Evolutionary conservation across 2,888 invertebrate genomes (phyloP), one percentile per base, ranked within the genome.

Genomic region (Aporophyla nigra): DNA sequence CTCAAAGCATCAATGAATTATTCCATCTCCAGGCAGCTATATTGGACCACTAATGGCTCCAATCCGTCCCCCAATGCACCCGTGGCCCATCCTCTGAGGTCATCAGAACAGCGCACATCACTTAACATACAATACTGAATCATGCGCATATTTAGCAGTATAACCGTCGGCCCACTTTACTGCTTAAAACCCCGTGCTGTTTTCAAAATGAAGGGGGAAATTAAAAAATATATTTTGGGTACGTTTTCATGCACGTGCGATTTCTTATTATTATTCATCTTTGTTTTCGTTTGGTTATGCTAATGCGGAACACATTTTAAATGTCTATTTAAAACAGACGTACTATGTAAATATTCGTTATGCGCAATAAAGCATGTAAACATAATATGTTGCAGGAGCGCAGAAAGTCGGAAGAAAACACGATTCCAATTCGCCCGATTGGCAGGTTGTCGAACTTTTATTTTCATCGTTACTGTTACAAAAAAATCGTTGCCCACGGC

Each of bases 71-170:
- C 81, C 72, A 74, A 49, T 85, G 78, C 87, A 84, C 89, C 90
- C 92, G 91, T 89, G 85, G 83, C 71, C 67, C 68, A 84, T 73
- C 82, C 82, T 76, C 85, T 88, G 91, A 93, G 95, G 95, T 96
- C 96, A 96, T 90, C 92, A 90, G 54, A 65, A 81, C 80, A 63
- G 89, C 92, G 91, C 43, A 93, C 87, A 93, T 92, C 93, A 94
- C 92, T 91, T 92, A 92, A 90, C 93, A 93, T 94, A 94, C 92
- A 92, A 89, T 85, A 58, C 82, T 79, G 78, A 65, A 85, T 71
- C 80, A 80, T 95, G 95, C 93, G 93, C 94, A 96, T 96, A 94
- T 94, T 95, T 93, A 94, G 24, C 88, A 85, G 86, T 81, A 87
- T 86, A 86, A 74, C 76, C 85, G 88, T 91, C 90, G 85, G 85